Evolutionary conservation across 1,140 invertebrate species (phyloP), one percentile per base, ranked within the genome.

Genomic region (Drosophila parvula): DNA sequence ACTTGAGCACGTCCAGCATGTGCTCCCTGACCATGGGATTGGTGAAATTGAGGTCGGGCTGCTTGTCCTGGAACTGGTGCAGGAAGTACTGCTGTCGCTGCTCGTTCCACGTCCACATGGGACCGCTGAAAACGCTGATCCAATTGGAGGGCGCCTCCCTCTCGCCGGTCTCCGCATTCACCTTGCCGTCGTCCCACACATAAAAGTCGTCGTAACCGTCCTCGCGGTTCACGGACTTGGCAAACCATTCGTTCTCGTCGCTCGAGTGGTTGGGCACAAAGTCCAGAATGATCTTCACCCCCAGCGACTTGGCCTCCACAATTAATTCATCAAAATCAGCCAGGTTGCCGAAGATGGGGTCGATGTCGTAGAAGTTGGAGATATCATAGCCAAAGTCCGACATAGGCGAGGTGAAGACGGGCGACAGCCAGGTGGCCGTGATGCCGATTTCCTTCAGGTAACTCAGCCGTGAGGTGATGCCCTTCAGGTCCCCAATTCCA

Each of bases 401-500:
- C 93, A 95, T 94, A 3, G 95, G 95, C 7, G 94, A 95, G 57
- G 94, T 93, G 77, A 94, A 96, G 57, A 97, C 94, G 1, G 95
- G 95, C 27, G 95, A 96, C 0, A 97, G 79, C 95, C 95, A 96
- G 89, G 94, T 93, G 3, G 93, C 94, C 14, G 93, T 93, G 11
- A 95, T 90, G 32, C 93, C 93, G 28, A 94, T 77, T 69, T 94
- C 93, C 78, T 93, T 93, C 4, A 94, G 79, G 77, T 94, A 93
- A 36, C 92, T 79, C 58, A 94, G 71, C 14, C 92, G 93, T 28
- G 79, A 81, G 2, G 93, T 93, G 10, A 94, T 94, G 50, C 93
- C 93, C 78, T 93, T 92, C 14, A 97, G 89, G 92, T 97, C 96
- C 2, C 96, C 96, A 30, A 96, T 93, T 7, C 97, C 96, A 90